A percentile compares a stretch with the other conserved stretches of the same genome.
Conservation (phyloP, 2,113 vertebrate species). For the Oncorhynchus mykiss region DNA sequence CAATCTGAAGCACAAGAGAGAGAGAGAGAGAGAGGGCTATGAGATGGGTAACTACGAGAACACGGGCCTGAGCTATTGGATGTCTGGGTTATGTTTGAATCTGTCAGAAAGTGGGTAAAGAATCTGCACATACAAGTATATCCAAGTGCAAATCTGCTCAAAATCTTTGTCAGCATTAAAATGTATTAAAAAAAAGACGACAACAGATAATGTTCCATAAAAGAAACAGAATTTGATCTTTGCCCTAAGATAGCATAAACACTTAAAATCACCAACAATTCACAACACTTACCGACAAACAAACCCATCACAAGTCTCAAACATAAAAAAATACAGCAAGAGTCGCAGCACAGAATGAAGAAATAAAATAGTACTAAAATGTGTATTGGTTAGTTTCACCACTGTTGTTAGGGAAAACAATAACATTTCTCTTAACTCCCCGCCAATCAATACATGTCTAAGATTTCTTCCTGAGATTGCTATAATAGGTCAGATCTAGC, state of each 20-base stretch:
- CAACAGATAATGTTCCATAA: constrained; percentile 44
- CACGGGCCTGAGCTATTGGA: constrained; percentile 14
- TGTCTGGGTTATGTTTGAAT: constrained; percentile 7
- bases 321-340: constrained; percentile 59
- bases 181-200: constrained; percentile 16
- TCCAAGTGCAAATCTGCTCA: constrained; percentile 27
- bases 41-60: neutral
- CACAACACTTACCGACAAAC: constrained; percentile 56
- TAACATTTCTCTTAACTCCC: constrained; percentile 40
- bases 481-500: constrained; percentile 57
- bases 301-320: constrained; percentile 63
- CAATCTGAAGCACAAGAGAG: neutral
- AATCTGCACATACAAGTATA: constrained; percentile 37
- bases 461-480: constrained; percentile 78
- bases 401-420: constrained; percentile 39
- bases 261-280: constrained; percentile 59
- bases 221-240: constrained; percentile 64
- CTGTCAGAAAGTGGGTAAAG: neutral
- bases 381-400: constrained; percentile 56
- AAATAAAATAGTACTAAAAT: constrained; percentile 47
- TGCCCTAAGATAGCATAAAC: constrained; percentile 74
- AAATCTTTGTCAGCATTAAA: constrained; percentile 27
- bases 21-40: neutral
- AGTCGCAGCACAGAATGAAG: constrained; percentile 64
- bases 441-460: constrained; percentile 46